Base-by-base conservation (phyloP, 23 tunicate species). In the Diplosoma virens region DNA sequence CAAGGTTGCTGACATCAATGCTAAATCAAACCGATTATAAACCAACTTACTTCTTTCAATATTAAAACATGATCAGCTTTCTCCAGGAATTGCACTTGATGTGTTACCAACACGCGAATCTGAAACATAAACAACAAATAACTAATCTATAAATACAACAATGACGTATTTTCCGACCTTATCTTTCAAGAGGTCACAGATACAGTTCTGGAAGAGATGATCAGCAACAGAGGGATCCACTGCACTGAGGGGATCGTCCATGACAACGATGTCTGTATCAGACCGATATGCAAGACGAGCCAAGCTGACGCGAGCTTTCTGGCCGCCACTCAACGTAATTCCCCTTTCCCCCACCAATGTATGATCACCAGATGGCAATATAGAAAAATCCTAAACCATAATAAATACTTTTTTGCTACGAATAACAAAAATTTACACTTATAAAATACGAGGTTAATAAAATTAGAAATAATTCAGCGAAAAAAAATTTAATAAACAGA, bases 161-260 rank as follows among this genome's bases (percentile, higher is more conserved):
- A n/a, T n/a, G n/a, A n/a, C n/a, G n/a, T n/a, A n/a, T n/a, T n/a
- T 5, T n/a, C 85, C 29, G 1, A 84, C 97, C 75, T 79, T 88
- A 26, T 88, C 45, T 60, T 73, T 79, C 78, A 90, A 9, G 47
- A 56, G 47, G 1, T 84, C 84, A 60, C 89, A 92, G 25, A 90
- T 90, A 58, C 97, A 90, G 20, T 79, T 31, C 20, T 75, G 47
- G 52, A 83, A 90, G 16, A 90, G 32, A 53, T 90, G 77, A 23
- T 81, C 54, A 1, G 89, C 98, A 36, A 94, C 98, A 18, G 72
- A 16, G 1, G 86, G 58, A 79, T 94, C 98, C 24, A 94, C 90
- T 3, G 98, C 98, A 60, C 89, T 73, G 32, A 94, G 76, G 26
- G 98, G 98, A 73, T 94, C 98, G 56, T 94, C 98, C 60, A 94